phyloP scores from a whole-genome alignment of 2,113 vertebrate genomes.

The Macquaria ambigua region DNA sequence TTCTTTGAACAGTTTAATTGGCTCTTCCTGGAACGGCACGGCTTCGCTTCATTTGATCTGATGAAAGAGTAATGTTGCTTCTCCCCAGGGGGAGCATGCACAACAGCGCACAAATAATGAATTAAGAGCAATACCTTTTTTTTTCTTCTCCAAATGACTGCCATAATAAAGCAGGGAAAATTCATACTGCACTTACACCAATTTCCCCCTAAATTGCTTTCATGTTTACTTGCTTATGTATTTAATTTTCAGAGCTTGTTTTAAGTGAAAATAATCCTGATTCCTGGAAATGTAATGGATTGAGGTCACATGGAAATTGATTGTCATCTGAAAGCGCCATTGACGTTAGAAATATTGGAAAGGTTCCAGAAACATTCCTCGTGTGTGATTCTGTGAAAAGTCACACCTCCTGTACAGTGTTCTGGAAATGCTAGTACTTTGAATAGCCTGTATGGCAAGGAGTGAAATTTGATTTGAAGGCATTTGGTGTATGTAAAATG shows the following conservation, averaged over 20 bases:
- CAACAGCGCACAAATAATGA: slow-evolving; percentile 83
- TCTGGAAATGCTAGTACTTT: slow-evolving; percentile 31
- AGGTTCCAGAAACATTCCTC: slow-evolving; percentile 54
- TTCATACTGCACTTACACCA: slow-evolving; percentile 60
- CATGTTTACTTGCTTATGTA: slow-evolving; percentile 68
- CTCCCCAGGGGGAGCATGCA: slow-evolving; percentile 77
- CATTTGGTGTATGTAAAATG: slow-evolving; percentile 57
- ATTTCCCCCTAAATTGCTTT: slow-evolving; percentile 62
- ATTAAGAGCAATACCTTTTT: slow-evolving; percentile 78
- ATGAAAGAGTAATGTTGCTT: slow-evolving; percentile 84
- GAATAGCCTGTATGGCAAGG: slow-evolving; percentile 30
- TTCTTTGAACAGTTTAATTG: slow-evolving; percentile 85
- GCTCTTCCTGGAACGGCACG: slow-evolving; percentile 82
- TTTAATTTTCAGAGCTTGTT: slow-evolving; percentile 66
- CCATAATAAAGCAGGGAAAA: slow-evolving; percentile 74
- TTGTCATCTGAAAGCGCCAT: slow-evolving; percentile 56
- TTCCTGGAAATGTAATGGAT: slow-evolving; percentile 66
- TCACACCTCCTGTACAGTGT: slow-evolving; percentile 38
- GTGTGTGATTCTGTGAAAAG: slow-evolving; percentile 42
- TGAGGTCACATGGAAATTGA: slow-evolving; percentile 60
- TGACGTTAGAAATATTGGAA: slow-evolving; percentile 41
- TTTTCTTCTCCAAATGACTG: slow-evolving; percentile 59
- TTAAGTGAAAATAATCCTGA: slow-evolving; percentile 65
- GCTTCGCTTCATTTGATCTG: slow-evolving; percentile 83
- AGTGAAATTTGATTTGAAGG: slow-evolving; percentile 54